Percentiles rank a stretch among this genome's conserved stretches.
Conservation (phyloP, 2,888 invertebrate genomes). For the Diaprepes abbreviatus region DNA sequence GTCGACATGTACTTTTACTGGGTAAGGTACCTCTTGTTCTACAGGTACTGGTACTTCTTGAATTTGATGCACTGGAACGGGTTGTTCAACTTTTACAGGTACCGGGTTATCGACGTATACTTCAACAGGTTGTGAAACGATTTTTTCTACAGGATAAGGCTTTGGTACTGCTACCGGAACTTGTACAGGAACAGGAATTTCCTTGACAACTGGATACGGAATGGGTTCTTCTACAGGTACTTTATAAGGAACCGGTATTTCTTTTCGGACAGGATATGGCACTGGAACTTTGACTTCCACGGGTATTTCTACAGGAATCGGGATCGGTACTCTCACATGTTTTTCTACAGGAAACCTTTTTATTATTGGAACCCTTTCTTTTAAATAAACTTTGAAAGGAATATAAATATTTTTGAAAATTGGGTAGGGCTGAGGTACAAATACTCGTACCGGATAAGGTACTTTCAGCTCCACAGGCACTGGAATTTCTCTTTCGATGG, state of each 20-base stretch:
- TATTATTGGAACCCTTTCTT: slow-evolving; percentile 66
- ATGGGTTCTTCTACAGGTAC: slow-evolving; percentile 74
- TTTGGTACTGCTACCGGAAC: slow-evolving; percentile 78
- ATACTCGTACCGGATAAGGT: slow-evolving; percentile 77
- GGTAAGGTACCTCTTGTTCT: slow-evolving; percentile 80
- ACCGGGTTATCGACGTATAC: slow-evolving; percentile 72
- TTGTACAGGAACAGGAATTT: slow-evolving; percentile 76
- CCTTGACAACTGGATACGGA: slow-evolving; percentile 81
- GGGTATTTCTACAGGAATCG: slow-evolving; percentile 75
- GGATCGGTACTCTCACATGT: slow-evolving; percentile 72
- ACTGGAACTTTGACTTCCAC: slow-evolving; percentile 76
- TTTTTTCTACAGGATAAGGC: slow-evolving; percentile 81
- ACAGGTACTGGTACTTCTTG: slow-evolving; percentile 61
- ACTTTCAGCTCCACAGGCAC: slow-evolving; percentile 57
- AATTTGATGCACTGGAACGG: slow-evolving; percentile 9
- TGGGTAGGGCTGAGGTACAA: slow-evolving; percentile 80
- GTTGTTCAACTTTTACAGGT: slow-evolving; percentile 67
- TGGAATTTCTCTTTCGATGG: slow-evolving; percentile 73
- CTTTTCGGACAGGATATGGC: slow-evolving; percentile 48
- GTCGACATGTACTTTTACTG: slow-evolving; percentile 80
- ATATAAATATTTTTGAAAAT: slow-evolving; percentile 79
- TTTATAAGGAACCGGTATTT: slow-evolving; percentile 68
- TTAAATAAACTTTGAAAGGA: slow-evolving; percentile 75
- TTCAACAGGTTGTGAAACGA: slow-evolving; percentile 78
- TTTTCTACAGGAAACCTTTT: slow-evolving; percentile 77